Evolutionary conservation across 2,888 invertebrate species (phyloP).

Genomic region (Tenodera sinensis): DNA sequence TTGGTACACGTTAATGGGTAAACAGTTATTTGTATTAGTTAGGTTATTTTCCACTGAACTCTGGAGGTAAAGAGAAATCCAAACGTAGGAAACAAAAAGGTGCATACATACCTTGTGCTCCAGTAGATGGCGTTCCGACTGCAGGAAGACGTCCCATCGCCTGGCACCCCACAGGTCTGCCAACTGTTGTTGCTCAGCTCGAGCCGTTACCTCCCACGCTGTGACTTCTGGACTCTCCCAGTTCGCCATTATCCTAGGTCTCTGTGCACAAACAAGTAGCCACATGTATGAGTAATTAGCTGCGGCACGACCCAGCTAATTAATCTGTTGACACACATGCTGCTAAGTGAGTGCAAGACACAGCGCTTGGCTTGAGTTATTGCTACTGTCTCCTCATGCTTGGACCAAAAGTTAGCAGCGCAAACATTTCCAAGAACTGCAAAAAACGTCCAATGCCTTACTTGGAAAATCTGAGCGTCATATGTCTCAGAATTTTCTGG

Average conservation of each 20-base stretch:
- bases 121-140: neutral
- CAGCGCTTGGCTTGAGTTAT: too few species aligned
- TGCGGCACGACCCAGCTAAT: neutral
- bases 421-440: too few species aligned
- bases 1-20: too few species aligned
- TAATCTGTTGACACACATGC: neutral
- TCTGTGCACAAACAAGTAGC: neutral
- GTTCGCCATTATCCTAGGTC: neutral
- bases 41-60: too few species aligned
- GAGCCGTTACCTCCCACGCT: neutral
- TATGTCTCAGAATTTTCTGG: too few species aligned
- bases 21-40: too few species aligned
- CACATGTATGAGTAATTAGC: neutral
- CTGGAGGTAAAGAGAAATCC: too few species aligned
- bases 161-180: neutral
- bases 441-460: too few species aligned
- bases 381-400: too few species aligned
- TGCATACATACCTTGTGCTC: neutral
- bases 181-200: neutral
- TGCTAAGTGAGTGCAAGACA: neutral
- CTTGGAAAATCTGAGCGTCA: too few species aligned
- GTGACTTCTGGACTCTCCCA: neutral
- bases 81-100: too few species aligned
- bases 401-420: too few species aligned
- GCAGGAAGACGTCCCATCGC: neutral